Evolutionary conservation across 2,888 invertebrate species (phyloP), one percentile per base, ranked within the genome.

Genomic region (Charanyca ferruginea): DNA sequence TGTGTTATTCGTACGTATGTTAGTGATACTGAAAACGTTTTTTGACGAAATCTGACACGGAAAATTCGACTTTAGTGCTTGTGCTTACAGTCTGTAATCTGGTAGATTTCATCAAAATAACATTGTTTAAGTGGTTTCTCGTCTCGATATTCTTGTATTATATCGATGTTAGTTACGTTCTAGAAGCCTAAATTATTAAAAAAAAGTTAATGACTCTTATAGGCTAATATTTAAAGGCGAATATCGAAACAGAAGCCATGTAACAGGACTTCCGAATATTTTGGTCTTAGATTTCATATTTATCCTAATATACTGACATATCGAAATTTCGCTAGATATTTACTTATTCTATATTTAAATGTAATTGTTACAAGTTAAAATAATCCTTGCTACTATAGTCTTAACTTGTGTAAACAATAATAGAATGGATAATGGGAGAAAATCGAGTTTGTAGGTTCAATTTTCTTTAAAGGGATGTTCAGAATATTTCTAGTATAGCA

Each of bases 1-100:
- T 83, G 78, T 83, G 77, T 75, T 70, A 74, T 77, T 75, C 78
- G 77, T 54, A 53, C 41, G 64, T 61, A 64, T 65, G 60, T 70
- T 52, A 65, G 51, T 18, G 52, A 45, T 63, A 51, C n/a, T 23
- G 28, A 60, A 47, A 51, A 54, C 4, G 16, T 28, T 58, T 55
- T 38, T 38, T 54, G 65, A 44, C 28, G 42, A 38, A 49, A 53
- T 57, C 66, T 63, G 38, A 9, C 59, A 35, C 51, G 51, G 48
- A 52, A 68, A 53, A 59, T 25, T 63, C 42, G 54, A 70, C 73
- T 58, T 72, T 69, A 67, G 7, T 23, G 7, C 35, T 58, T 48
- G 13, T 16, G 23, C 25, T 60, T 66, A 75, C 7, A 23, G 69
- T 81, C 35, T 52, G 9, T 53, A 66, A 22, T 71, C 23, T 65